These are phyloP conservation scores for Cheilosia soror DNA, from an alignment of 2,888 invertebrate species.

Conservation along the genomic window DNA sequence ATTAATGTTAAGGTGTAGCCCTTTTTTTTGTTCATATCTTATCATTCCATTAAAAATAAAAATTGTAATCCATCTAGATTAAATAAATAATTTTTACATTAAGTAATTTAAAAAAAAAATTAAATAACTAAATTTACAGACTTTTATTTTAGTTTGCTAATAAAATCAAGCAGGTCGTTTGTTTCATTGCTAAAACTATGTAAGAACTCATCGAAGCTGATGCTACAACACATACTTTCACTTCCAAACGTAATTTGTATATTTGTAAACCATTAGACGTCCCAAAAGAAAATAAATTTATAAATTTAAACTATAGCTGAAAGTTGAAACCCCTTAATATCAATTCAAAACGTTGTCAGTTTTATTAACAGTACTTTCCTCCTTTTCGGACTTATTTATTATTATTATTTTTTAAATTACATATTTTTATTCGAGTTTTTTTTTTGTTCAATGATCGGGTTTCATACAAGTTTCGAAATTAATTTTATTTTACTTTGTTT, in stretches of 20 bases:
- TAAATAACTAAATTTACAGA: constrained; percentile 21
- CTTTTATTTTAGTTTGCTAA: not conserved
- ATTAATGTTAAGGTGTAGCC: constrained; percentile 66
- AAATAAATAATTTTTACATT: constrained; percentile 23
- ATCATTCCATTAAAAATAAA: constrained; percentile 55
- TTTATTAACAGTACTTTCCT: constrained; percentile 2
- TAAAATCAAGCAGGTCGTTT: not conserved
- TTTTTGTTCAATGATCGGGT: constrained; percentile 36
- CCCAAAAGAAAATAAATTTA: constrained; percentile 5
- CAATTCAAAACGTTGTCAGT: constrained; percentile 51
- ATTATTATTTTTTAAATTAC: constrained; percentile 1
- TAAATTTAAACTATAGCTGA: constrained; percentile 31
- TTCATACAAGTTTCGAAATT: constrained; percentile 42
- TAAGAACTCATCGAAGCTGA: not conserved
- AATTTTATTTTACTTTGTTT: constrained; percentile 20
- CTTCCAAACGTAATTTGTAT: not conserved
- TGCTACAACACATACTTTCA: not conserved
- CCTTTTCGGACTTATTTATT: not conserved
- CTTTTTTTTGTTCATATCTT: constrained; percentile 47
- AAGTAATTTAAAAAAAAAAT: not conserved
- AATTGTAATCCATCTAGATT: constrained; percentile 6
- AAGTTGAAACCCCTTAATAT: constrained; percentile 72
- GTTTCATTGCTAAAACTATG: not conserved
- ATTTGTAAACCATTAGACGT: not conserved
- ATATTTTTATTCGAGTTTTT: constrained; percentile 22